A percentile compares a stretch with the other conserved stretches of the same genome.
phyloP scores from a whole-genome alignment of 2,113 vertebrate species.

The Sturnus vulgaris region DNA sequence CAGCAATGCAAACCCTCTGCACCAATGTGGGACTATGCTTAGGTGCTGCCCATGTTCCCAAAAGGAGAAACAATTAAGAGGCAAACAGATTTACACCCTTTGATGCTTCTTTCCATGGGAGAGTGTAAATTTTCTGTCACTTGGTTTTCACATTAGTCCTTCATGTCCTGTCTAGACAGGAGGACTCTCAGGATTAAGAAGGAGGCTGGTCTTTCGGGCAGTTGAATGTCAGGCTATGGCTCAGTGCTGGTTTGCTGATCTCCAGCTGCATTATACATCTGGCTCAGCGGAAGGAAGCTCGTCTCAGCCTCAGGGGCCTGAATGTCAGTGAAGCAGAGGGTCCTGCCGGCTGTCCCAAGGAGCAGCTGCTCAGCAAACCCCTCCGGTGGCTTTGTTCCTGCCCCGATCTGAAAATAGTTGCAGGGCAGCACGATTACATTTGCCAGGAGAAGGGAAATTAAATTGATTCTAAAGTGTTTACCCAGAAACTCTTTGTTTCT shows the following conservation, averaged over 20 bases:
- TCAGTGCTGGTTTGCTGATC: not conserved
- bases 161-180: conserved; percentile 35
- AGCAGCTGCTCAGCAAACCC: not conserved
- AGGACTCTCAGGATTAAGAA: not conserved
- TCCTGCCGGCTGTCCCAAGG: not conserved
- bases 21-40: accelerated
- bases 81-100: not conserved
- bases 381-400: not conserved
- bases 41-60: not conserved
- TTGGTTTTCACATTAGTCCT: conserved; percentile 27
- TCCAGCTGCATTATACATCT: not conserved
- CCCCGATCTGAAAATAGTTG: not conserved
- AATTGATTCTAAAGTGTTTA: conserved; percentile 26
- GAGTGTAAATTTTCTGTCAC: not conserved
- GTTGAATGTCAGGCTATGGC: not conserved
- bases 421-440: not conserved
- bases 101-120: not conserved
- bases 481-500: conserved; percentile 39
- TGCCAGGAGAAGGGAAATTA: conserved; percentile 11
- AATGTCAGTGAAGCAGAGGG: not conserved
- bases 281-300: not conserved
- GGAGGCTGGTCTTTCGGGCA: not conserved
- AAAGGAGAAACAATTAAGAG: not conserved
- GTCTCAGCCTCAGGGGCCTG: not conserved
- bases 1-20: not conserved